Evolutionary conservation across 1,140 invertebrate species (phyloP).

Genomic region (Leucophenga varia): DNA sequence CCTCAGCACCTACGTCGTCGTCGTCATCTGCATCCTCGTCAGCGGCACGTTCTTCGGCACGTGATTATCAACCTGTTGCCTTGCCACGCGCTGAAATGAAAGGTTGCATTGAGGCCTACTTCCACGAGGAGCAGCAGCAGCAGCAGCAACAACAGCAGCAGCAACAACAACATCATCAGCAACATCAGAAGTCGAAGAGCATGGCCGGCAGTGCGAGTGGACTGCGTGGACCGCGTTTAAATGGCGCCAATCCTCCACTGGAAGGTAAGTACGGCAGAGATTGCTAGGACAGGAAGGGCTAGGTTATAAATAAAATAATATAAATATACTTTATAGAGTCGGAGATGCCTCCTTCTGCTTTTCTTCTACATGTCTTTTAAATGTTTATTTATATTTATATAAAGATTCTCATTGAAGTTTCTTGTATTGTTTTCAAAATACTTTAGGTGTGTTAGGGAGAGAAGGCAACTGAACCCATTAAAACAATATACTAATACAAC

Average conservation of each 20-base stretch:
- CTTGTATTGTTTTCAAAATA: too few relatives aligned
- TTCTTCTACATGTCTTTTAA: too few relatives aligned
- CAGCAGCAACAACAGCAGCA: conserved; percentile 28
- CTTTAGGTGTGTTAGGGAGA: too few relatives aligned
- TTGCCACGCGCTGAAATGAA: conserved; percentile 72
- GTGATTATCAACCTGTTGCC: conserved; percentile 59
- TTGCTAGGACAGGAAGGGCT: too few relatives aligned
- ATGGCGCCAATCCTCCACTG: conserved; percentile 48
- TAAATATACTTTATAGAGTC: not conserved
- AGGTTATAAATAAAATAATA: not conserved
- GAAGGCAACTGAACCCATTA: too few relatives aligned
- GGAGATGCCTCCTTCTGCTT: too few relatives aligned
- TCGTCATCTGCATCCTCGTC: conserved; percentile 3
- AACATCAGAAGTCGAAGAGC: conserved; percentile 21
- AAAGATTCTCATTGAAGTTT: too few relatives aligned
- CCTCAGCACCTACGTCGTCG: conserved; percentile 5
- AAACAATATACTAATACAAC: too few relatives aligned
- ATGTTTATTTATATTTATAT: too few relatives aligned
- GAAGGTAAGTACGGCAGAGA: conserved; percentile 52
- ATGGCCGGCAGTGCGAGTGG: conserved; percentile 14
- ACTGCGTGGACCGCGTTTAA: conserved; percentile 32
- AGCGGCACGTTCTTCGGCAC: too few relatives aligned
- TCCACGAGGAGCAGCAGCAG: conserved; percentile 62
- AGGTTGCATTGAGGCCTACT: conserved; percentile 72
- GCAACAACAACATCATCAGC: conserved; percentile 38